Conservation (phyloP, 2,113 vertebrate species). For the Tyto alba region DNA sequence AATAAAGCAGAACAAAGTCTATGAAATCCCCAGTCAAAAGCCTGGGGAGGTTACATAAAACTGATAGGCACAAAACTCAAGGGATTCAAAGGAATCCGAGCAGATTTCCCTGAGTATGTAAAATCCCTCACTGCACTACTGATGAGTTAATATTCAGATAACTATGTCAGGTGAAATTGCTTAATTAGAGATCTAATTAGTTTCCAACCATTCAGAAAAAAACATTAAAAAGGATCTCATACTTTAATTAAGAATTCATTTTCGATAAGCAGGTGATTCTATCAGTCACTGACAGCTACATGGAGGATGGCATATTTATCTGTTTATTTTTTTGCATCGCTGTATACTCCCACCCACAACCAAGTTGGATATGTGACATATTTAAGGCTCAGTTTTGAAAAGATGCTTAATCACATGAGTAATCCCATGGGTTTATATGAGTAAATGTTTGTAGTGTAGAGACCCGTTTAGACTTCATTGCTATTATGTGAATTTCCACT, state of each 20-base stretch:
- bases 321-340: not conserved
- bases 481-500: not conserved
- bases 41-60: not conserved
- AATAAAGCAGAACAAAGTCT: not conserved
- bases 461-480: not conserved
- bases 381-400: not conserved
- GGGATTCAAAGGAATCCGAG: not conserved
- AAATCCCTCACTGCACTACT: not conserved
- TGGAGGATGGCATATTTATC: not conserved
- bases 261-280: conserved; percentile 3
- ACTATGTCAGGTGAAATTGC: conserved; percentile 19
- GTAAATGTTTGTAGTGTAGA: not conserved
- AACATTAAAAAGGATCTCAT: not conserved
- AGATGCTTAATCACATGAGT: not conserved
- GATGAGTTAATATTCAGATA: conserved; percentile 37
- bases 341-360: not conserved
- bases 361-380: not conserved
- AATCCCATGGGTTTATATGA: not conserved
- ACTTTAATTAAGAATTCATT: conserved; percentile 42
- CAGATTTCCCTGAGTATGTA: not conserved
- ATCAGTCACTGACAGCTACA: not conserved
- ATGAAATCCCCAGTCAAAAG: not conserved
- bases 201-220: not conserved
- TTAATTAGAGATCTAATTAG: conserved; percentile 47
- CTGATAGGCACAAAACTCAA: not conserved